Conservation (phyloP, 92 coral and sea anemone genomes). For the Siderastrea siderea region DNA sequence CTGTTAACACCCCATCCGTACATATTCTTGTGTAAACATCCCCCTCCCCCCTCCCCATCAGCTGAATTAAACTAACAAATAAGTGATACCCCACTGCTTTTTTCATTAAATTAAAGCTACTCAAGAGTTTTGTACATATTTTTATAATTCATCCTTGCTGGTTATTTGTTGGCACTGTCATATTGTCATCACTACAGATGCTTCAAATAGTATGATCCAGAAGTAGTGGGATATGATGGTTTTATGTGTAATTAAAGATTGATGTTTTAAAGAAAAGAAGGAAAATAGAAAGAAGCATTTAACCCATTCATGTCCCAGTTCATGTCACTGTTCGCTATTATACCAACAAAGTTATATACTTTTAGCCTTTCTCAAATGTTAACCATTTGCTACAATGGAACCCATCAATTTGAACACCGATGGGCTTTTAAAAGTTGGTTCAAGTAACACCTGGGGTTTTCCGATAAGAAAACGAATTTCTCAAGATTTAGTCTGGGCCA, state of each 20-base stretch:
- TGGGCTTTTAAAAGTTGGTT: too few species aligned
- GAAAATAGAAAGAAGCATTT: background rate
- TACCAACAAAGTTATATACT: too few species aligned
- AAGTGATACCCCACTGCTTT: background rate
- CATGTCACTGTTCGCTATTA: too few species aligned
- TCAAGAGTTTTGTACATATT: constrained; percentile 9
- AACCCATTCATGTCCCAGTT: background rate
- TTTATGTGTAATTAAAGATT: background rate
- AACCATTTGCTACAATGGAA: too few species aligned
- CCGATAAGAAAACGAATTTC: too few species aligned
- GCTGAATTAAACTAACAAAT: background rate
- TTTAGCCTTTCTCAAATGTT: too few species aligned
- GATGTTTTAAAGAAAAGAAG: background rate
- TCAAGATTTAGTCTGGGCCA: too few species aligned
- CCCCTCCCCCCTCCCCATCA: background rate
- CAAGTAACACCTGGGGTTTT: too few species aligned
- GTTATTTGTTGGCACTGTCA: background rate
- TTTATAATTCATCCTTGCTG: background rate
- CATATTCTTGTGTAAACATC: too few species aligned
- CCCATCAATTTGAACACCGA: too few species aligned
- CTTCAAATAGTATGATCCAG: background rate
- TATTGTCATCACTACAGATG: background rate
- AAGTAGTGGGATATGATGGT: background rate
- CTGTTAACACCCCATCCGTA: too few species aligned
- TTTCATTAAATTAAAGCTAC: background rate